Conservation (phyloP, 2,797 vertebrate genomes). For the Hephaestus fuliginosus region DNA sequence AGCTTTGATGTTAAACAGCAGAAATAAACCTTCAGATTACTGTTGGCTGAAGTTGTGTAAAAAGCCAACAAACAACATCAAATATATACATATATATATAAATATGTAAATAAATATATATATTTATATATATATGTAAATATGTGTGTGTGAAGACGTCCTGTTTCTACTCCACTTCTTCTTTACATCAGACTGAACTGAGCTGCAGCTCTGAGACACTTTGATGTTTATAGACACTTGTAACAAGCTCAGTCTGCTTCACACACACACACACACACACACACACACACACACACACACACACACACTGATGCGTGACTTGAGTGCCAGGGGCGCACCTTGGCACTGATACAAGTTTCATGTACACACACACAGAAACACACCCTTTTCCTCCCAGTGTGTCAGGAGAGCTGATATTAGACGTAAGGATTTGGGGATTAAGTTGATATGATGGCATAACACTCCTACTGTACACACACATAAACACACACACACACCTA, state of each 20-base stretch:
- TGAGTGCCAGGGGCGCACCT: constrained; percentile 36
- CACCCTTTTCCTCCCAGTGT: constrained; percentile 20
- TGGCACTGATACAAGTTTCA: constrained; percentile 46
- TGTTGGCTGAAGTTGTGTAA: no score
- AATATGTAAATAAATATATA: no score
- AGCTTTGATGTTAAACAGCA: no score
- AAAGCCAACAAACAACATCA: no score
- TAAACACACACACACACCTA: constrained; percentile 18
- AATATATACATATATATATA: no score
- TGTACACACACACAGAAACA: constrained; percentile 24
- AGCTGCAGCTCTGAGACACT: constrained; percentile 34
- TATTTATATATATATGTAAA: no score
- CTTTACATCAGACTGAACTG: background rate
- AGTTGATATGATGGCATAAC: constrained; percentile 54
- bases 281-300: constrained; percentile 7
- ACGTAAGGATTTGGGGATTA: constrained; percentile 65
- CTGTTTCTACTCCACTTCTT: background rate
- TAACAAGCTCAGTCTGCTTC: constrained; percentile 41
- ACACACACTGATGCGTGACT: constrained; percentile 22
- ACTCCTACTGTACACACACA: constrained; percentile 17
- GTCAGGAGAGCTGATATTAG: constrained; percentile 57
- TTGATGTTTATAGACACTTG: constrained; percentile 56
- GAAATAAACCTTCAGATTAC: no score
- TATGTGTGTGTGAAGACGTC: no score
- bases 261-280: constrained; percentile 2